Percentiles rank a stretch among this genome's conserved stretches.
phyloP scores from a whole-genome alignment of 2,113 vertebrate genomes.

The Apistogramma diplotaenia region DNA sequence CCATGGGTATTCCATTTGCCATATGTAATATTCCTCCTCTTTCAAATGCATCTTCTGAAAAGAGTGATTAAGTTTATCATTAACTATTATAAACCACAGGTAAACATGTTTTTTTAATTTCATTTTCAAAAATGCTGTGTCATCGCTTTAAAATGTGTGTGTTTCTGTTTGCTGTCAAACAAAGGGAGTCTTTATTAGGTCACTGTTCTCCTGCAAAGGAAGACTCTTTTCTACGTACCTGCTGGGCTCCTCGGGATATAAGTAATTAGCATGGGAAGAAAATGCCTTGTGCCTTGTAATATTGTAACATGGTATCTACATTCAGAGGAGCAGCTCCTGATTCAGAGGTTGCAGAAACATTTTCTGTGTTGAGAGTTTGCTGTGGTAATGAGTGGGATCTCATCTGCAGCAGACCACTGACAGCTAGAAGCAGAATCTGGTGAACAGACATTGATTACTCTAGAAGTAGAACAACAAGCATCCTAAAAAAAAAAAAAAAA shows the following conservation, averaged over 20 bases:
- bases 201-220: neutral
- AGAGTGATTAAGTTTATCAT: neutral
- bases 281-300: neutral
- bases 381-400: slow-evolving; percentile 50
- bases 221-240: neutral
- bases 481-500: slow-evolving; percentile 22
- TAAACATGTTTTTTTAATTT: neutral
- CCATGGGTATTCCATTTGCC: neutral
- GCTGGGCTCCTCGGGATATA: neutral
- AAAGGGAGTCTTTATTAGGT: neutral
- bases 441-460: slow-evolving; percentile 48
- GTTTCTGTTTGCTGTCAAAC: neutral
- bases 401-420: slow-evolving; percentile 44
- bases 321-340: slow-evolving; percentile 20
- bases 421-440: slow-evolving; percentile 45
- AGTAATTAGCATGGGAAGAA: neutral
- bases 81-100: neutral
- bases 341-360: slow-evolving; percentile 23
- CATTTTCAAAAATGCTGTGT: neutral
- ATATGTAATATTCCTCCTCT: neutral
- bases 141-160: neutral
- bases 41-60: neutral
- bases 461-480: slow-evolving; percentile 48
- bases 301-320: neutral
- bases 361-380: slow-evolving; percentile 42